phyloP scores from a whole-genome alignment of 37 sponge, comb jelly and placozoan species.

The Cladorhizidae sp. region DNA sequence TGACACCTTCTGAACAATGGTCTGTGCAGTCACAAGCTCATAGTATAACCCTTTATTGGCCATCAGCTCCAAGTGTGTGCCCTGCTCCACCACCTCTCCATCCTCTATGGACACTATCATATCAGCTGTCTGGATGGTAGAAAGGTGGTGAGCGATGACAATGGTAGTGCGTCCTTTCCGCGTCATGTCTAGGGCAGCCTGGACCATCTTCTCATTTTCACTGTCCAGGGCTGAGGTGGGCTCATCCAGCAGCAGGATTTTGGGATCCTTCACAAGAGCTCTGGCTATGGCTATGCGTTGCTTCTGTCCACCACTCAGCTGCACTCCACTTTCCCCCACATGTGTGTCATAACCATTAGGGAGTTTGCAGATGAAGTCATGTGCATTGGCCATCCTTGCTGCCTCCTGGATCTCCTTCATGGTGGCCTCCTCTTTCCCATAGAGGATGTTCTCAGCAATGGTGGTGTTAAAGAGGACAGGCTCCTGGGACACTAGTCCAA shows the following conservation, averaged over 20 bases:
- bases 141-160: constrained; percentile 90
- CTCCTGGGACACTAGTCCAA: constrained; percentile 96
- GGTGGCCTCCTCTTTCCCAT: constrained; percentile 77
- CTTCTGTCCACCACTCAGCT: constrained; percentile 95
- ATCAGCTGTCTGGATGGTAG: constrained; percentile 89
- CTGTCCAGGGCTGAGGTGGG: constrained; percentile 95
- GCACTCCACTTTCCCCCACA: constrained; percentile 86
- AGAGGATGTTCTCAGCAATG: constrained; percentile 94
- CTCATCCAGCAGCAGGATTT: constrained; percentile 92
- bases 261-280: constrained; percentile 90
- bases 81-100: constrained; percentile 81
- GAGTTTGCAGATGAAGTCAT: constrained; percentile 82
- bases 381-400: constrained; percentile 88
- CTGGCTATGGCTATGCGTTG: constrained; percentile 94
- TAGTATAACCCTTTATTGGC: constrained; percentile 76
- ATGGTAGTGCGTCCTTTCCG: constrained; percentile 91
- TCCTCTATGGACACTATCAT: constrained; percentile 55
- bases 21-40: constrained; percentile 90
- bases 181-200: constrained; percentile 92
- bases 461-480: constrained; percentile 93
- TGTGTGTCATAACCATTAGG: constrained; percentile 84
- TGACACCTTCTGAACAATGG: constrained; percentile 42
- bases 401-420: constrained; percentile 79
- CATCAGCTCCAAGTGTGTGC: constrained; percentile 87
- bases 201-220: constrained; percentile 87